phyloP scores from a whole-genome alignment of 1,140 invertebrate genomes.

The Temnothorax curvispinosus region DNA sequence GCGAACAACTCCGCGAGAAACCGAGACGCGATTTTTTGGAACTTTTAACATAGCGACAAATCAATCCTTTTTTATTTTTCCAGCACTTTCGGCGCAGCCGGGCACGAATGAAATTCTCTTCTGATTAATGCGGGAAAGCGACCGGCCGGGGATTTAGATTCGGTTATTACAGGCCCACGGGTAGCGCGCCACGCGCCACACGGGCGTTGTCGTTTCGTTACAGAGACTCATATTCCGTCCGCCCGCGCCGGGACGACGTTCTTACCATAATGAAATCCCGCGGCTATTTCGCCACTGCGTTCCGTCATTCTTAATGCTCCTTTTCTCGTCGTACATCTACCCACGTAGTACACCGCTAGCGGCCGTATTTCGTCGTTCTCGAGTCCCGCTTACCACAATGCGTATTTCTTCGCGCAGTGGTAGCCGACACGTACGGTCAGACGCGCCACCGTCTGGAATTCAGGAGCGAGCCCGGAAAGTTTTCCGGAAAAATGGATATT shows the following conservation, averaged over 20 bases:
- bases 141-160: constrained; percentile 26
- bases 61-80: background rate
- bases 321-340: constrained; percentile 28
- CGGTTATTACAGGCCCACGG: constrained; percentile 18
- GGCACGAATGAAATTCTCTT: constrained; percentile 28
- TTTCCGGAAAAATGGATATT: constrained; percentile 43
- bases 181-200: constrained; percentile 4
- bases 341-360: background rate
- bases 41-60: background rate
- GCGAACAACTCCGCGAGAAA: background rate
- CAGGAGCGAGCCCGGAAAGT: constrained; percentile 29
- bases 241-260: background rate
- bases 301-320: constrained; percentile 50
- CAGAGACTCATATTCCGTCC: constrained; percentile 33
- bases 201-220: constrained; percentile 12
- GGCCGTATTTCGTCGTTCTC: constrained; percentile 23
- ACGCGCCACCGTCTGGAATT: constrained; percentile 26
- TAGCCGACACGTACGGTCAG: constrained; percentile 30
- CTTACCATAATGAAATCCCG: constrained; percentile 57
- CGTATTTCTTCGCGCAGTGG: constrained; percentile 27
- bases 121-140: constrained; percentile 41
- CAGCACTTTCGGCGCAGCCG: background rate
- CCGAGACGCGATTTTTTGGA: background rate
- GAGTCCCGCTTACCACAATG: constrained; percentile 20
- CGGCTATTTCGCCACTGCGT: constrained; percentile 23